These are phyloP conservation scores for Drosophila burlai DNA, from an alignment of 1,140 invertebrate species.

Conservation along the genomic window DNA sequence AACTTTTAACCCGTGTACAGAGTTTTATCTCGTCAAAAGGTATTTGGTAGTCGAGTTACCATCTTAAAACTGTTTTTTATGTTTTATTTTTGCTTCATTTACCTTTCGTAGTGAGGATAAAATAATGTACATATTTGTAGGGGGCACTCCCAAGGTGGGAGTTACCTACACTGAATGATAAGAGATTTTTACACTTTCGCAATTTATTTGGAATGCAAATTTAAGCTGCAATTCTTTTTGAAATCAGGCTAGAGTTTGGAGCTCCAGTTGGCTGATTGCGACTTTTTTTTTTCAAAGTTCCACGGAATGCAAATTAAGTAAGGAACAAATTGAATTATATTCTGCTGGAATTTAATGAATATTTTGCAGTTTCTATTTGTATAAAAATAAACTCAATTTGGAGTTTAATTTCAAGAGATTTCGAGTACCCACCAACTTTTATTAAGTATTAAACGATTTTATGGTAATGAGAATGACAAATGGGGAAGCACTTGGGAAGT, in stretches of 20 bases:
- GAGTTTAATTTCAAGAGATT: neutral
- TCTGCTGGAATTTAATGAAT: neutral
- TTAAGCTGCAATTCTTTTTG: neutral
- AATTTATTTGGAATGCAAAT: constrained; percentile 20
- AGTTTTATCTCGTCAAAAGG: neutral
- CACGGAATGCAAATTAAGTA: neutral
- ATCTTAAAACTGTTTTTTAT: neutral
- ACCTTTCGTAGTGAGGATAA: constrained; percentile 1
- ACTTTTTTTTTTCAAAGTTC: neutral
- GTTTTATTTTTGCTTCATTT: constrained; percentile 5
- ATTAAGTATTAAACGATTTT: neutral
- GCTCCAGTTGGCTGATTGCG: too few species aligned
- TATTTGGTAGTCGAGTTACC: constrained; percentile 19
- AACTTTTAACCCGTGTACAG: neutral
- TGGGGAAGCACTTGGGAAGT: constrained; percentile 31
- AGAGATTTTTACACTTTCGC: constrained; percentile 13
- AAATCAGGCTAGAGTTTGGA: neutral
- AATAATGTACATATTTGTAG: constrained; percentile 38
- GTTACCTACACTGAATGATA: constrained; percentile 3
- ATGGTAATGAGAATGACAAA: constrained; percentile 37
- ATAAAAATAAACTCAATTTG: neutral
- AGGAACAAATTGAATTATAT: neutral
- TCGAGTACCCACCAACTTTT: neutral
- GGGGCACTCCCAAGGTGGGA: neutral
- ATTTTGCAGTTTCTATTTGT: neutral